Evolutionary conservation across 64 coral and sea anemone species (phyloP).

Genomic region (Dendrophyllia cribrosa): DNA sequence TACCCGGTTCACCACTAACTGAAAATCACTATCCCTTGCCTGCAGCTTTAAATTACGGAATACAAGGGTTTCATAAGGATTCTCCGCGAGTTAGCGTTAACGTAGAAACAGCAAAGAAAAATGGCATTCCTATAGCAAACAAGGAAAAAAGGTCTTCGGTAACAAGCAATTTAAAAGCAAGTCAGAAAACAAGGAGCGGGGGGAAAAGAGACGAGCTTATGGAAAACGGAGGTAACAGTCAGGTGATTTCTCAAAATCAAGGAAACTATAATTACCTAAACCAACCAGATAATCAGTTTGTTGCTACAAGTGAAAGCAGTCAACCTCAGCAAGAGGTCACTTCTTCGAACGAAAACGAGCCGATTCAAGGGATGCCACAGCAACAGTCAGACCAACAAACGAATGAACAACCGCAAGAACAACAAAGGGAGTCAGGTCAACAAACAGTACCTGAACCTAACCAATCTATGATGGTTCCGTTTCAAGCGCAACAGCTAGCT

Average conservation of each 20-base stretch:
- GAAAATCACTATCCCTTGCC: constrained; percentile 31
- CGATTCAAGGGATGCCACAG: background rate
- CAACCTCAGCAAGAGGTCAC: background rate
- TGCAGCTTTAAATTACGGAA: constrained; percentile 14
- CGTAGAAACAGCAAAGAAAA: constrained; percentile 58
- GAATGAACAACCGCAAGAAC: constrained; percentile 10
- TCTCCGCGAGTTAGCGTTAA: constrained; percentile 67
- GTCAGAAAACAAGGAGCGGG: constrained; percentile 9
- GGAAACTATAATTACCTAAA: background rate
- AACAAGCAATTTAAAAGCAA: background rate
- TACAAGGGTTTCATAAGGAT: background rate
- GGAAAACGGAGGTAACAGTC: background rate
- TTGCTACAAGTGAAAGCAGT: constrained; percentile 11
- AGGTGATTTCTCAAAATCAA: background rate
- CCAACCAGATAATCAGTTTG: background rate
- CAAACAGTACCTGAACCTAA: background rate
- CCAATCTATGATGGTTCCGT: background rate
- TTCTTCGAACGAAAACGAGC: constrained; percentile 22
- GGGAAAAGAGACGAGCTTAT: constrained; percentile 64
- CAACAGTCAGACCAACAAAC: background rate
- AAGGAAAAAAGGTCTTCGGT: background rate
- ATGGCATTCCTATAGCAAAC: constrained; percentile 7
- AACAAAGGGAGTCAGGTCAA: background rate
- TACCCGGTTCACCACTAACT: constrained; percentile 47
- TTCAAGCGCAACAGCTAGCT: background rate